phyloP scores from a whole-genome alignment of 2,888 invertebrate genomes.

The Acronicta alni region DNA sequence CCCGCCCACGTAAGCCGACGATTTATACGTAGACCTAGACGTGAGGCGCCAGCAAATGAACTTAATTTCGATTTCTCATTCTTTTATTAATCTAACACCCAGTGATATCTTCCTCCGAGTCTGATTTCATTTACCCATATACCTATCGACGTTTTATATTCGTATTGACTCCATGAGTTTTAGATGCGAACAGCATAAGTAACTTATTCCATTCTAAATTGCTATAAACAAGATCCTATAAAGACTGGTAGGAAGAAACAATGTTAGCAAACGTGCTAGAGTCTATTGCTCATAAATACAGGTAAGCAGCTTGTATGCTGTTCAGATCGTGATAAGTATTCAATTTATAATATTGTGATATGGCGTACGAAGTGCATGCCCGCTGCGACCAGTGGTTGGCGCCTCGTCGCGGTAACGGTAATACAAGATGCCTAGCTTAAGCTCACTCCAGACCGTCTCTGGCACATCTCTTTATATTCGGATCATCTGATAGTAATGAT shows the following conservation, averaged over 20 bases:
- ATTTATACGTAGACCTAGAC: conserved; percentile 71
- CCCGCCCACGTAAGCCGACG: conserved; percentile 73
- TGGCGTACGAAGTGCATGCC: conserved; percentile 51
- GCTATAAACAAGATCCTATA: conserved; percentile 14
- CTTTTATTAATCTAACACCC: conserved; percentile 36
- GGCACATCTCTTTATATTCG: conserved; percentile 63
- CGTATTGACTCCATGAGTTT: background rate
- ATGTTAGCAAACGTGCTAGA: conserved; percentile 19
- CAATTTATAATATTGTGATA: conserved; percentile 62
- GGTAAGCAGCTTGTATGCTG: conserved; percentile 38
- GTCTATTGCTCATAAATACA: conserved; percentile 30
- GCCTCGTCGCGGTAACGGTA: conserved; percentile 85
- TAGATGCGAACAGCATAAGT: conserved; percentile 7
- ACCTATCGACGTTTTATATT: conserved; percentile 7
- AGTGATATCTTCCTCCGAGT: conserved; percentile 10
- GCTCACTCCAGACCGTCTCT: conserved; percentile 70
- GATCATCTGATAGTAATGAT: conserved; percentile 56
- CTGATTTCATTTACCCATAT: conserved; percentile 4
- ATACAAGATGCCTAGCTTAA: conserved; percentile 83
- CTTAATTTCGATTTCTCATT: conserved; percentile 57
- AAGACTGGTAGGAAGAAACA: conserved; percentile 31
- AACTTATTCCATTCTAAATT: conserved; percentile 5
- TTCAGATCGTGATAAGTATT: conserved; percentile 48
- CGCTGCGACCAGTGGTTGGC: conserved; percentile 68
- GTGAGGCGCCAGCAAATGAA: conserved; percentile 67